Conservation (phyloP, 2,113 vertebrate genomes). For the Cariama cristata region DNA sequence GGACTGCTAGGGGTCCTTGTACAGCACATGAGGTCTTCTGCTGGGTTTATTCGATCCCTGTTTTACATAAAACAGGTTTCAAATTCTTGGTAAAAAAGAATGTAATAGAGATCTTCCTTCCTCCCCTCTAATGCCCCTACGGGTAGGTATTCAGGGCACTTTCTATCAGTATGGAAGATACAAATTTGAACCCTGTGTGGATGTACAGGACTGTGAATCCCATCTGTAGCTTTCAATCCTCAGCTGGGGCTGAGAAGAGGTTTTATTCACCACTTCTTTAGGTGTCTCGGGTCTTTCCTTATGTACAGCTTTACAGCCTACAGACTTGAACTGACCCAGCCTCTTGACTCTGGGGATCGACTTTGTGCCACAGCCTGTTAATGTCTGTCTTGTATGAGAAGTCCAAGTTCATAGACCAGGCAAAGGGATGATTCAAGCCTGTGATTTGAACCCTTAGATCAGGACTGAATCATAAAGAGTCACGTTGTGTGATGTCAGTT, state of each 20-base stretch:
- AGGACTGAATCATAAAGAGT: not conserved
- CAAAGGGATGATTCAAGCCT: not conserved
- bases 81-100: not conserved
- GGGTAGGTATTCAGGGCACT: not conserved
- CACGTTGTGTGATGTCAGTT: not conserved
- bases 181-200: not conserved
- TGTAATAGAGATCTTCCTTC: not conserved
- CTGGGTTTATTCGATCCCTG: not conserved
- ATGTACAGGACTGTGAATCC: not conserved
- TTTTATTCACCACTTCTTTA: not conserved
- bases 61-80: not conserved
- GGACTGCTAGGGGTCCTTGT: not conserved
- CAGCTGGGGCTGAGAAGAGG: not conserved
- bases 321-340: not conserved
- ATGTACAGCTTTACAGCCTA: not conserved
- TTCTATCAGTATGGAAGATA: not conserved
- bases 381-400: not conserved
- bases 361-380: not conserved
- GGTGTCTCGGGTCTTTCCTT: not conserved
- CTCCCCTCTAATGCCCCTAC: not conserved
- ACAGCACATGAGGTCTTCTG: not conserved
- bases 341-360: not conserved
- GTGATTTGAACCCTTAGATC: not conserved
- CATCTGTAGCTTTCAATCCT: not conserved
- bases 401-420: not conserved